These are phyloP conservation scores for Andrena minutula DNA, from an alignment of 2,888 invertebrate species.

Conservation along the genomic window DNA sequence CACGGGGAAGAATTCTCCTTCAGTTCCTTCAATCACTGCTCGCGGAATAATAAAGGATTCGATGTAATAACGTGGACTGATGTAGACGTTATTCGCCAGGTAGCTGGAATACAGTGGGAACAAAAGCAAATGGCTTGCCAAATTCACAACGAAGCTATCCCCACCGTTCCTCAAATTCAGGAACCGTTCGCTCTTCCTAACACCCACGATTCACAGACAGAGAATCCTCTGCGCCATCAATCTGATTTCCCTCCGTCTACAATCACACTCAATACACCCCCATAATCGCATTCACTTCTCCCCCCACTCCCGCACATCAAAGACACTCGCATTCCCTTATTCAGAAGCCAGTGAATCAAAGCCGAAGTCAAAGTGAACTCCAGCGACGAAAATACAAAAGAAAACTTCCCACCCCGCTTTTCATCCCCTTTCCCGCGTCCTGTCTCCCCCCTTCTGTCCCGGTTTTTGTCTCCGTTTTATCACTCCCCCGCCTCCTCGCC, in stretches of 20 bases:
- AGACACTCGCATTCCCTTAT: neutral
- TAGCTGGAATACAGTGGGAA: too few relatives aligned
- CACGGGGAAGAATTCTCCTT: neutral
- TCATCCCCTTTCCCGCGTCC: constrained; percentile 18
- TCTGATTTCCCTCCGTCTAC: too few relatives aligned
- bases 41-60: too few relatives aligned
- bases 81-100: too few relatives aligned
- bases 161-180: too few relatives aligned
- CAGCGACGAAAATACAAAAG: constrained; percentile 11
- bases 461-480: constrained; percentile 65
- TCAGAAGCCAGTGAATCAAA: constrained; percentile 29
- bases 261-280: neutral
- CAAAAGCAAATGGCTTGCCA: too few relatives aligned
- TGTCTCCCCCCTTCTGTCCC: constrained; percentile 1
- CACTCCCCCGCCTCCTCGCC: constrained; percentile 47
- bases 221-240: too few relatives aligned
- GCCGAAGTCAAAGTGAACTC: constrained; percentile 24
- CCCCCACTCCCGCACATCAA: neutral
- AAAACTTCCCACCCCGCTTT: constrained; percentile 41
- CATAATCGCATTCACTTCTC: neutral
- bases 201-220: too few relatives aligned
- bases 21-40: too few relatives aligned
- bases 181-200: too few relatives aligned
- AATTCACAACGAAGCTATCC: too few relatives aligned
- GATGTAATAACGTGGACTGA: too few relatives aligned